phyloP scores from a whole-genome alignment of 2,797 vertebrate species.

The Lerista edwardsae region DNA sequence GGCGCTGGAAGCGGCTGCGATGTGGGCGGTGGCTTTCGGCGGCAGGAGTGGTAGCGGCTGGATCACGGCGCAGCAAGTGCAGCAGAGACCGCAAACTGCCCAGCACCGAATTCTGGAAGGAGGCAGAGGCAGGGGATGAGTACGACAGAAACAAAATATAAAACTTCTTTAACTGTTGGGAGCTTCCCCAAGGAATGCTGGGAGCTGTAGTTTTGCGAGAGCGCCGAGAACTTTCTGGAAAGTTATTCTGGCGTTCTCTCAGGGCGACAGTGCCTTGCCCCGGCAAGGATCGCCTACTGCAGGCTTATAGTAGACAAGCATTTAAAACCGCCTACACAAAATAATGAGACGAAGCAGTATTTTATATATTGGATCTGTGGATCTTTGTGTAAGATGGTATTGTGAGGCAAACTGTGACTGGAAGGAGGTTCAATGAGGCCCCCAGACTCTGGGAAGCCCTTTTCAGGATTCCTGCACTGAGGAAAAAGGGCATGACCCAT shows the following conservation, averaged over 20 bases:
- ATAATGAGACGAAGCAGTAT: neutral
- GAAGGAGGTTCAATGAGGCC: neutral
- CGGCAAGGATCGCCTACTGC: too few relatives aligned
- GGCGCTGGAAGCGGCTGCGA: slow-evolving; percentile 65
- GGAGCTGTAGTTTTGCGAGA: neutral
- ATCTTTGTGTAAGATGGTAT: neutral
- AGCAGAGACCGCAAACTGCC: slow-evolving; percentile 74
- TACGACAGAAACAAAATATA: neutral
- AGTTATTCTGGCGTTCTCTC: neutral
- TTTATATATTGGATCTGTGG: neutral
- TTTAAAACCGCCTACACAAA: neutral
- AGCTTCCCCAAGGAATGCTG: neutral
- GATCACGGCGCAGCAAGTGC: slow-evolving; percentile 69
- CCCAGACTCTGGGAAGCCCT: neutral
- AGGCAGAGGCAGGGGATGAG: neutral
- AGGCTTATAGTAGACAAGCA: neutral
- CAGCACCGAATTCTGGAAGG: slow-evolving; percentile 70
- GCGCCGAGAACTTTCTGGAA: neutral
- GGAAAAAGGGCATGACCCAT: too few relatives aligned
- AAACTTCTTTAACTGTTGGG: neutral
- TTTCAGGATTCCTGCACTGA: neutral
- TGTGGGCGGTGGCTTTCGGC: slow-evolving; percentile 49
- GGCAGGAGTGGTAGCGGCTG: neutral
- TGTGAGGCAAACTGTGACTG: too few relatives aligned
- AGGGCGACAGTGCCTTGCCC: neutral